phyloP scores from a whole-genome alignment of 1,140 invertebrate genomes.

The Drosophila elegans region DNA sequence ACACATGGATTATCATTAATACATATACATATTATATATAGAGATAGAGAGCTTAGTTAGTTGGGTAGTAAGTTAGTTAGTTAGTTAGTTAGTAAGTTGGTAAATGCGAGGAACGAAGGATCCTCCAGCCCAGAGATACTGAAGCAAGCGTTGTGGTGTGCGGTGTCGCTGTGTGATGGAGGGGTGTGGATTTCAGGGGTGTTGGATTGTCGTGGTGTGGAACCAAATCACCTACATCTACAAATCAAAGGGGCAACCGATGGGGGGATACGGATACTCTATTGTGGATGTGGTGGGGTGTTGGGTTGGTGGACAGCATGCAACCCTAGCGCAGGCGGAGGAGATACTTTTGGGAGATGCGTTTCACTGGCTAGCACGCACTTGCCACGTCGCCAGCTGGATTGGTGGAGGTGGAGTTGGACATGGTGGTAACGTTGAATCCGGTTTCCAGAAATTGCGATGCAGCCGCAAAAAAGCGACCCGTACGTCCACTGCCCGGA shows the following conservation, averaged over 20 bases:
- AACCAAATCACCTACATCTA: constrained; percentile 29
- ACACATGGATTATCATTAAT: constrained; percentile 46
- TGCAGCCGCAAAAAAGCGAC: constrained; percentile 70
- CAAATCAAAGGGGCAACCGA: constrained; percentile 16
- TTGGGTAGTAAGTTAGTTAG: constrained; percentile 4
- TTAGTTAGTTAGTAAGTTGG: constrained; percentile 37
- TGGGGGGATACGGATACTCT: constrained; percentile 6
- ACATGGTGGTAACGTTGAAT: constrained; percentile 22
- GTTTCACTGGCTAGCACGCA: constrained; percentile 42
- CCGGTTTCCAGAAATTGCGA: constrained; percentile 72
- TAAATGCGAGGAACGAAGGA: constrained; percentile 21
- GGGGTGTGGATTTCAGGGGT: constrained; percentile 3
- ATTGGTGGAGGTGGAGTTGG: constrained; percentile 2
- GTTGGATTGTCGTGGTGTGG: not conserved
- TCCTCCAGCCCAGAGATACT: constrained; percentile 29
- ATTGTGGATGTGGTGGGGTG: not conserved
- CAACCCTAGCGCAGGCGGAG: constrained; percentile 34
- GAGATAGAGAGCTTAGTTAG: constrained; percentile 46
- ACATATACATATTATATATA: constrained; percentile 10
- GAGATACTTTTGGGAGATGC: constrained; percentile 14
- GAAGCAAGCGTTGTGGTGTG: constrained; percentile 71
- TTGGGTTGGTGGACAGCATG: constrained; percentile 20
- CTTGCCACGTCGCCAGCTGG: constrained; percentile 56
- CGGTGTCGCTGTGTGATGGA: constrained; percentile 49
- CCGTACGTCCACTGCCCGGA: constrained; percentile 57